These are phyloP conservation scores for Ectobius pallidus DNA, from an alignment of 2,888 invertebrate species.

Conservation along the genomic window DNA sequence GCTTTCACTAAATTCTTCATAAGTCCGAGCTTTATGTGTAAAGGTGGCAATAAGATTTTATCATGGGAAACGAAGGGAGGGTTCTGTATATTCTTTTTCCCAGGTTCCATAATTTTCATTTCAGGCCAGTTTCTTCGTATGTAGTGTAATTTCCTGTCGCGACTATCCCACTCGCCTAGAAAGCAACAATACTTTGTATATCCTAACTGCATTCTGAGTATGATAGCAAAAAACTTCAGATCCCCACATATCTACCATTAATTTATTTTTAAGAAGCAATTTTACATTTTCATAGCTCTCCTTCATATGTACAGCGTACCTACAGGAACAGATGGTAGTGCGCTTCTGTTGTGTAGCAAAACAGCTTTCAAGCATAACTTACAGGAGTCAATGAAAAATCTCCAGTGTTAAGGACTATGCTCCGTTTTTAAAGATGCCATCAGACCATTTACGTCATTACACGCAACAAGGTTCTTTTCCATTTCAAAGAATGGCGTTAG, in stretches of 20 bases:
- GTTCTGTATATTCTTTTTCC: no score
- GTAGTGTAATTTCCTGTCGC: not conserved
- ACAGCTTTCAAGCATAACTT: not conserved
- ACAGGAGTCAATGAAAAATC: not conserved
- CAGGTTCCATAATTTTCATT: not conserved
- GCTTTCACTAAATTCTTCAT: slow-evolving; percentile 22
- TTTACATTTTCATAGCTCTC: not conserved
- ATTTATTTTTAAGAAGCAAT: not conserved
- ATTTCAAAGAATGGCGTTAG: not conserved
- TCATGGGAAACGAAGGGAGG: not conserved
- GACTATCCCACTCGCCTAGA: not conserved
- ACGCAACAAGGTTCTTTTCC: slow-evolving; percentile 2
- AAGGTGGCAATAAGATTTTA: slow-evolving; percentile 1
- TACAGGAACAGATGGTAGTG: not conserved
- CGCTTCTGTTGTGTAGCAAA: slow-evolving; percentile 11
- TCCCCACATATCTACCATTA: not conserved
- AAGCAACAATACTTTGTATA: slow-evolving; percentile 19
- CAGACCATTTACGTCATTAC: slow-evolving; percentile 2
- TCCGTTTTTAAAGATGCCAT: not conserved
- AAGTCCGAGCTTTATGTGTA: slow-evolving; percentile 1
- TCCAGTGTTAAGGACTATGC: not conserved
- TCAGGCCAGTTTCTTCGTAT: not conserved
- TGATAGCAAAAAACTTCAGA: slow-evolving; percentile 6
- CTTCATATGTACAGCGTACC: not conserved
- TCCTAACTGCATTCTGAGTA: slow-evolving; percentile 14